These are phyloP conservation scores for Cantharis lateralis DNA, from an alignment of 2,888 invertebrate species.

Conservation along the genomic window DNA sequence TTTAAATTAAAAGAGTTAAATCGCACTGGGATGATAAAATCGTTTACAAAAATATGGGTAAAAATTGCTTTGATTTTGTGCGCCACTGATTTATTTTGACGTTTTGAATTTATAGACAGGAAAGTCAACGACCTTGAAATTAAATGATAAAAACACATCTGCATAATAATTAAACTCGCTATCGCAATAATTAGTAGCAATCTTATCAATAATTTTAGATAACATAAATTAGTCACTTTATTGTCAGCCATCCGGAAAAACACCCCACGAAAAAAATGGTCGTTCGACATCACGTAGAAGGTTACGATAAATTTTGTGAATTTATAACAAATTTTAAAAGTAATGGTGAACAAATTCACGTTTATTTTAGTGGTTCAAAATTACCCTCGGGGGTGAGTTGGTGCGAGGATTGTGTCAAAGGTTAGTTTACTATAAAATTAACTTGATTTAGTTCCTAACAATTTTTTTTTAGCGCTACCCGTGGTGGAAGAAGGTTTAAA, in stretches of 20 bases:
- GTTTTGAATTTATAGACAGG: neutral
- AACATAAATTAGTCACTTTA: neutral
- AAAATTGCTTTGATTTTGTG: neutral
- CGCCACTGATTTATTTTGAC: neutral
- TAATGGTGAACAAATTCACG: slow-evolving; percentile 55
- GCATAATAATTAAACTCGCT: neutral
- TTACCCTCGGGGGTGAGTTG: slow-evolving; percentile 74
- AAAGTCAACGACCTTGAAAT: neutral
- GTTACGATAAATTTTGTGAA: slow-evolving; percentile 66
- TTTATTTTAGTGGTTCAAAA: slow-evolving; percentile 72
- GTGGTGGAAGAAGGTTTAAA: slow-evolving; percentile 70
- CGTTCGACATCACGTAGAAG: slow-evolving; percentile 57
- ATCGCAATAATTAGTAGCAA: neutral
- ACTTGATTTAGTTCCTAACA: neutral
- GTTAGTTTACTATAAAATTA: slow-evolving; percentile 57
- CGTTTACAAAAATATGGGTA: no score
- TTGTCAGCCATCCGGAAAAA: neutral
- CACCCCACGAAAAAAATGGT: slow-evolving; percentile 53
- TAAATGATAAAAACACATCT: neutral
- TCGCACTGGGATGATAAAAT: neutral
- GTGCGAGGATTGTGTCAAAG: slow-evolving; percentile 87
- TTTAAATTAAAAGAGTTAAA: neutral
- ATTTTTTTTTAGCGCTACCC: slow-evolving; percentile 69
- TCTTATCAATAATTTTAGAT: neutral
- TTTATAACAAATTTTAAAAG: slow-evolving; percentile 60